Evolutionary conservation across 1,140 invertebrate species (phyloP).

Genomic region (Matsumurasca onukii): DNA sequence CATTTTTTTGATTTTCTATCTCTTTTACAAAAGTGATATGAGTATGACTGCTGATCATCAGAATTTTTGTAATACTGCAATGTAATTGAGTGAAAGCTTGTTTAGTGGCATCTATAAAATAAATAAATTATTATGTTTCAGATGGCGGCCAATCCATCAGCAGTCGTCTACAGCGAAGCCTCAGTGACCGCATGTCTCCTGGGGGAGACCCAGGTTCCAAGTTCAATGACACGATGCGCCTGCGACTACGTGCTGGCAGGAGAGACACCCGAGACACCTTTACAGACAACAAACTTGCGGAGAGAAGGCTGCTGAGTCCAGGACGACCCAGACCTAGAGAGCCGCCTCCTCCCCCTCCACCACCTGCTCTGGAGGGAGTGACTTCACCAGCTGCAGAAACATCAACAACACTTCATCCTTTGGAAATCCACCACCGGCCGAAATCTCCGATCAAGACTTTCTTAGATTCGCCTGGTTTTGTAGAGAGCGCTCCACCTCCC

Average conservation of each 20-base stretch:
- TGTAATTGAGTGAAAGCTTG: no score
- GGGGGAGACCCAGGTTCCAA: constrained; percentile 43
- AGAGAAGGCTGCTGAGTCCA: constrained; percentile 39
- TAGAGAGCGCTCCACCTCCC: constrained; percentile 19
- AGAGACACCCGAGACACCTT: constrained; percentile 29
- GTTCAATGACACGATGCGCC: constrained; percentile 75
- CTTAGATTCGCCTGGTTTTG: not conserved
- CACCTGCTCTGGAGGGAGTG: constrained; percentile 14
- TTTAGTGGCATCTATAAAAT: no score
- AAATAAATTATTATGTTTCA: no score
- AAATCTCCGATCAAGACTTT: not conserved
- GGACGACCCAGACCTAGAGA: constrained; percentile 44
- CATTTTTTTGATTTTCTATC: no score
- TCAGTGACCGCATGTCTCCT: constrained; percentile 49
- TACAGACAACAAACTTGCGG: not conserved
- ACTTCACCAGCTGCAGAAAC: not conserved
- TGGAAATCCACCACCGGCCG: not conserved
- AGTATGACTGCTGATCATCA: no score
- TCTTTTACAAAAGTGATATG: no score
- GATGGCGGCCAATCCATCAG: constrained; percentile 42
- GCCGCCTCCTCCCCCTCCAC: constrained; percentile 49
- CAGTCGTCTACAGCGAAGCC: constrained; percentile 51
- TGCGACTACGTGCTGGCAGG: constrained; percentile 62
- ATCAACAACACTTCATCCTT: not conserved
- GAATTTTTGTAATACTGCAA: no score